Evolutionary conservation across 2,888 invertebrate genomes (phyloP), one percentile per base, ranked within the genome.

Genomic region (Sesia bembeciformis): DNA sequence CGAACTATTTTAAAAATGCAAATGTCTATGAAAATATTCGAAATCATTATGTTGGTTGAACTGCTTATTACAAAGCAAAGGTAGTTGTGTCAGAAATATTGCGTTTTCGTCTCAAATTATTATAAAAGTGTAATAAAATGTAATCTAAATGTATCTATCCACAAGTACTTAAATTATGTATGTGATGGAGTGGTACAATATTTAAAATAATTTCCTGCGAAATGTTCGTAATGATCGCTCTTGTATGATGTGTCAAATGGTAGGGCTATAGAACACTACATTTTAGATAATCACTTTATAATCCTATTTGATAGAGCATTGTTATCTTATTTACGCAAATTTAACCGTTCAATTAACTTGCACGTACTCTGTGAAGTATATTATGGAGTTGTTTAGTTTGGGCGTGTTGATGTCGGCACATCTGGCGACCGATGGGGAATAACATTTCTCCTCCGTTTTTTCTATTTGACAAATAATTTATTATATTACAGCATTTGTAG

Each of bases 51-150:
- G 63, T 66, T 81, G 78, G 78, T 72, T 72, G 62, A 63, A 68
- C 67, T 70, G 67, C 60, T 60, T 60, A 71, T 74, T 85, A 84
- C 81, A 87, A 86, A 87, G 86, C 84, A 86, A 86, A 83, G 81
- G 80, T 72, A 84, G 74, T 81, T 80, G 80, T 86, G 84, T 84
- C 80, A 85, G 75, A 75, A 74, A 65, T 78, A 74, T 74, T 83
- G 79, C 83, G 75, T 78, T 87, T 87, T 82, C 72, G 78, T 72
- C 65, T 63, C 57, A 68, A 74, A 72, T 68, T 76, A 68, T 66
- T 74, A 67, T 62, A 70, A 61, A 61, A 64, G 59, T 72, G 66
- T 70, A 64, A 66, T 65, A 72, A 74, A 72, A 78, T 84, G 80
- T 76, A 72, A 78, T 74, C 65, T 69, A 65, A 62, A 64, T 54